Evolutionary conservation across 2,888 invertebrate genomes (phyloP).

Genomic region (Drosophila pseudotakahashii): DNA sequence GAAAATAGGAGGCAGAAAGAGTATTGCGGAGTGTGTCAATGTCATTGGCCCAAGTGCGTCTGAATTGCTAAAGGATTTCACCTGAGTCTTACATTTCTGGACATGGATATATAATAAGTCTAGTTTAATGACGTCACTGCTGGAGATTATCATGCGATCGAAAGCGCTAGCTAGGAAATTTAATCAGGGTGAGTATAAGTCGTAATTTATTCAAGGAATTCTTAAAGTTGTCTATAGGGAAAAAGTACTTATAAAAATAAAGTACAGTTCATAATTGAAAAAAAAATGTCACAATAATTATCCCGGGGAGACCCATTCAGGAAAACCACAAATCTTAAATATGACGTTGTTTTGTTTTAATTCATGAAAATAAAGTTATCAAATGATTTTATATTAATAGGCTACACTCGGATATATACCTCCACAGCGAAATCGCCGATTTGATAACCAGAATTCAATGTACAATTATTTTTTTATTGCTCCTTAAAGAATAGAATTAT

Average conservation of each 20-base stretch:
- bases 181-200: conserved; percentile 78
- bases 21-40: conserved; percentile 63
- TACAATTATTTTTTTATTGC: background rate
- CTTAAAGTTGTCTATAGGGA: background rate
- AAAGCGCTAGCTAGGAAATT: conserved; percentile 84
- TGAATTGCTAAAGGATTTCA: conserved; percentile 44
- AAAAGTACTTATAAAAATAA: too few species aligned
- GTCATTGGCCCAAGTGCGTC: conserved; percentile 61
- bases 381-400: background rate
- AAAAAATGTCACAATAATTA: background rate
- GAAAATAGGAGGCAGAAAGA: background rate
- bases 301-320: conserved; percentile 13
- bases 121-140: conserved; percentile 79
- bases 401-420: too few species aligned
- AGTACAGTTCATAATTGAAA: too few species aligned
- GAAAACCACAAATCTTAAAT: background rate
- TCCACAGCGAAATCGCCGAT: too few species aligned
- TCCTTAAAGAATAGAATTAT: background rate
- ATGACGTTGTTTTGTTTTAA: background rate
- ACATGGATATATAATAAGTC: conserved; percentile 40
- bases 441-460: background rate
- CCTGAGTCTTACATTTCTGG: conserved; percentile 22
- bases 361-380: background rate
- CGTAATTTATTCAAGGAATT: background rate
- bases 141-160: conserved; percentile 84